Evolutionary conservation across 2,113 vertebrate genomes (phyloP).

Genomic region (Cynopterus brachyotis): DNA sequence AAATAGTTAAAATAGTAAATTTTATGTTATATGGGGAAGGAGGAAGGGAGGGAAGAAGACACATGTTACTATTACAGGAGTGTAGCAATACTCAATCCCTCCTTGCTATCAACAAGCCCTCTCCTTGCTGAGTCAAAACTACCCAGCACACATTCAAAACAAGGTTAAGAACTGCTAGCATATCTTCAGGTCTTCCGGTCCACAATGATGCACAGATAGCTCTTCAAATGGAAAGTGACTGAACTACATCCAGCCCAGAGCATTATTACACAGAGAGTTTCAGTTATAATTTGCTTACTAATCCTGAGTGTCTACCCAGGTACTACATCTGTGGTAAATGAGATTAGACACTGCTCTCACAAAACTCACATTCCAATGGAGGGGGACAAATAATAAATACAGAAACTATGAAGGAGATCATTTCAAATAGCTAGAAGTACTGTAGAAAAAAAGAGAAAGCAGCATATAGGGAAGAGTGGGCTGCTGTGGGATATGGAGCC

Average conservation of each 20-base stretch:
- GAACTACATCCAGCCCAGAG: not conserved
- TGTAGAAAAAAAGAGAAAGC: not conserved
- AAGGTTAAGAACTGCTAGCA: no score
- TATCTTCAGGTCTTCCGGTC: no score
- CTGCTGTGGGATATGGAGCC: fast-evolving
- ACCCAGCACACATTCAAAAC: not conserved
- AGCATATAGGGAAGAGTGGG: no score
- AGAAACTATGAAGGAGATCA: no score
- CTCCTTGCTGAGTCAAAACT: not conserved
- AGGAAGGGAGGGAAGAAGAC: no score
- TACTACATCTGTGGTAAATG: not conserved
- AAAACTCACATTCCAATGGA: not conserved
- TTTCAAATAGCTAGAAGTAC: not conserved
- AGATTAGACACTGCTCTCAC: not conserved
- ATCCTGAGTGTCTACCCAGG: no score
- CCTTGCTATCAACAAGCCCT: not conserved
- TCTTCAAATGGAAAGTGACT: not conserved
- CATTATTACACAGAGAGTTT: not conserved
- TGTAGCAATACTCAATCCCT: no score
- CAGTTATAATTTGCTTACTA: no score
- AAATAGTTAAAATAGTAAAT: not conserved
- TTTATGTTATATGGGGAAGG: not conserved
- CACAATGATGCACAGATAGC: not conserved
- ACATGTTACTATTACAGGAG: not conserved
- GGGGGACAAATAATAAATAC: not conserved